These are phyloP conservation scores for Dolichallabes microphthalmus DNA, from an alignment of 2,113 vertebrate species.

Conservation along the genomic window DNA sequence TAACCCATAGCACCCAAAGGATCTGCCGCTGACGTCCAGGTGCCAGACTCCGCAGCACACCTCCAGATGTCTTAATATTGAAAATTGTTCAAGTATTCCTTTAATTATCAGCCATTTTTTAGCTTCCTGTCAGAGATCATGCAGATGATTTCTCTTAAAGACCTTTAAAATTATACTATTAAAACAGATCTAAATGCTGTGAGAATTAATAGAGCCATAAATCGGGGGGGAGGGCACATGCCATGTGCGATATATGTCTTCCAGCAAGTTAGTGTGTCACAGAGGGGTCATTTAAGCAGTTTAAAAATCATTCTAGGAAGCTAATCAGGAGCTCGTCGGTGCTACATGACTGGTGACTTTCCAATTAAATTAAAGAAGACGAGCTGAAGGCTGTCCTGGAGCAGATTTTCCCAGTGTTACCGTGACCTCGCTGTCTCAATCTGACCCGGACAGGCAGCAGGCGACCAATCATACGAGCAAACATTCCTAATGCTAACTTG, in stretches of 20 bases:
- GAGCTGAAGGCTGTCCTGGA: conserved; percentile 41
- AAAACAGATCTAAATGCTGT: neutral
- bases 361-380: conserved; percentile 45
- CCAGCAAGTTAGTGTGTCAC: conserved; percentile 29
- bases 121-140: neutral
- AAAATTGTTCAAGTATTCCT: neutral
- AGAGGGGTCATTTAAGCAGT: conserved; percentile 41
- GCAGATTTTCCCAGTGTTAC: neutral
- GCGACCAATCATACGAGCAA: conserved; percentile 30
- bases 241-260: conserved; percentile 27
- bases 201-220: neutral
- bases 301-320: conserved; percentile 38
- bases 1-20: too few relatives aligned
- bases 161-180: neutral
- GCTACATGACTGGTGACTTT: conserved; percentile 46
- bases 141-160: neutral
- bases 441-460: conserved; percentile 20
- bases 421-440: conserved; percentile 39
- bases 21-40: too few relatives aligned
- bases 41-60: too few relatives aligned
- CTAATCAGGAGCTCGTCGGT: conserved; percentile 32
- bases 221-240: neutral
- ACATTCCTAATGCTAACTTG: conserved; percentile 28
- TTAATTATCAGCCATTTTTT: neutral
- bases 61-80: too few relatives aligned